Percentiles rank a stretch among this genome's conserved stretches.
These are phyloP conservation scores for Ophioninae sp. DNA, from an alignment of 2,888 invertebrate species.

Conservation along the genomic window DNA sequence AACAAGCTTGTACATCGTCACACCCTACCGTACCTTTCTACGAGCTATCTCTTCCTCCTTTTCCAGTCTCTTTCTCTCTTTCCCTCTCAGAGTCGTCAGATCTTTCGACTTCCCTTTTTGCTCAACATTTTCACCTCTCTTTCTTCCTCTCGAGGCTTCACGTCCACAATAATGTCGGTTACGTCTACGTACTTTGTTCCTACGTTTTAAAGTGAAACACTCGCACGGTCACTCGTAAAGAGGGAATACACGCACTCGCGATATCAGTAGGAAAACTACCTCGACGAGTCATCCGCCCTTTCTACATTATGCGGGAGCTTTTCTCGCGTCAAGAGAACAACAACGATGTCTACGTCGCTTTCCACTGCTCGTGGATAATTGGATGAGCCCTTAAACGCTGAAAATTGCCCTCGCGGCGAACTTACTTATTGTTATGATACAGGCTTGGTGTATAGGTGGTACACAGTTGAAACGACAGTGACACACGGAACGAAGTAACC, in stretches of 20 bases:
- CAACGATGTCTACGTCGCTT: conserved; percentile 64
- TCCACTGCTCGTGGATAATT: conserved; percentile 74
- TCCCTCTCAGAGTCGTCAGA: conserved; percentile 30
- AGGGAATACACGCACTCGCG: conserved; percentile 27
- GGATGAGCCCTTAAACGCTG: conserved; percentile 78
- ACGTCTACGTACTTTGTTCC: conserved; percentile 32
- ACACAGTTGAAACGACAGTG: conserved; percentile 44
- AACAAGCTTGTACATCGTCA: conserved; percentile 71
- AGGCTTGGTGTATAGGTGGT: neutral
- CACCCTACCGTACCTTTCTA: conserved; percentile 47
- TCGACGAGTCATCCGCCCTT: conserved; percentile 33
- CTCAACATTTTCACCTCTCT: conserved; percentile 31
- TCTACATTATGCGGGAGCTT: conserved; percentile 45
- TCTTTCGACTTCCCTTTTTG: conserved; percentile 55
- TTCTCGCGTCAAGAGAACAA: conserved; percentile 65
- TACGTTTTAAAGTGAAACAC: conserved; percentile 70
- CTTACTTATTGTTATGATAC: conserved; percentile 70
- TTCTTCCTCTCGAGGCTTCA: conserved; percentile 27
- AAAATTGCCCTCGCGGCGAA: conserved; percentile 77
- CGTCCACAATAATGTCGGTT: conserved; percentile 29
- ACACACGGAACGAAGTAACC: conserved; percentile 48
- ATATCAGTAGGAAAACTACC: conserved; percentile 47
- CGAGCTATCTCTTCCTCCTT: conserved; percentile 41
- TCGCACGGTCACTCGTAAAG: conserved; percentile 68
- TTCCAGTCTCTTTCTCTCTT: neutral